These are phyloP conservation scores for Gobio gobio DNA, from an alignment of 2,113 vertebrate species.

Conservation along the genomic window DNA sequence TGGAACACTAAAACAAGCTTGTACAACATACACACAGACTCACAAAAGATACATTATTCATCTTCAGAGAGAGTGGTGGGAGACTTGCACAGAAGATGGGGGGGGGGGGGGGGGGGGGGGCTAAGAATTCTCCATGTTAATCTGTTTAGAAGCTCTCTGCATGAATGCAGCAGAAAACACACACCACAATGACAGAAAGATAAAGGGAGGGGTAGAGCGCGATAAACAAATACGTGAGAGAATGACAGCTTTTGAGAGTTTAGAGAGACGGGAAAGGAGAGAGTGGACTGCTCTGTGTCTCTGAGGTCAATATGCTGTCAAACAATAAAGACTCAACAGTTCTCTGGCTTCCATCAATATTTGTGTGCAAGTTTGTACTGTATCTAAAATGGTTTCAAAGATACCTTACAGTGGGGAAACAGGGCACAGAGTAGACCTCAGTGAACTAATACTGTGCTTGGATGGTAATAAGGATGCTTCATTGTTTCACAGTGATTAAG, in stretches of 20 bases:
- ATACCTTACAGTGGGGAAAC: background rate
- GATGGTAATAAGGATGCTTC: background rate
- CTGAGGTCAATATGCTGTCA: constrained; percentile 21
- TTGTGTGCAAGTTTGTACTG: background rate
- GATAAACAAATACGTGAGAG: constrained; percentile 19
- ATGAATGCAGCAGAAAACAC: constrained; percentile 30
- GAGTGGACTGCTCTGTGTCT: background rate
- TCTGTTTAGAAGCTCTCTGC: constrained; percentile 20
- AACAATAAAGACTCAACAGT: background rate
- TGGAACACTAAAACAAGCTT: constrained; percentile 3
- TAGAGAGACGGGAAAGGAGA: background rate
- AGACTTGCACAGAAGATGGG: background rate
- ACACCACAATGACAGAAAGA: constrained; percentile 5
- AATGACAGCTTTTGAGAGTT: constrained; percentile 27
- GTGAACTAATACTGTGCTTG: background rate
- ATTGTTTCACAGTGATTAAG: background rate
- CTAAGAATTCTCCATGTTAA: constrained; percentile 20
- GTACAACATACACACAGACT: background rate
- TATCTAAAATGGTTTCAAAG: background rate
- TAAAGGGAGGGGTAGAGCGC: constrained; percentile 1
- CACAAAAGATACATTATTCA: constrained; percentile 9
- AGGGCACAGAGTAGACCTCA: background rate
- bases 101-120: background rate
- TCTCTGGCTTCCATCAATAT: constrained; percentile 3
- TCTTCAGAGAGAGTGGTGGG: background rate